These are phyloP conservation scores for Malacoctenus gilli DNA, from an alignment of 2,797 vertebrate species.

Conservation along the genomic window DNA sequence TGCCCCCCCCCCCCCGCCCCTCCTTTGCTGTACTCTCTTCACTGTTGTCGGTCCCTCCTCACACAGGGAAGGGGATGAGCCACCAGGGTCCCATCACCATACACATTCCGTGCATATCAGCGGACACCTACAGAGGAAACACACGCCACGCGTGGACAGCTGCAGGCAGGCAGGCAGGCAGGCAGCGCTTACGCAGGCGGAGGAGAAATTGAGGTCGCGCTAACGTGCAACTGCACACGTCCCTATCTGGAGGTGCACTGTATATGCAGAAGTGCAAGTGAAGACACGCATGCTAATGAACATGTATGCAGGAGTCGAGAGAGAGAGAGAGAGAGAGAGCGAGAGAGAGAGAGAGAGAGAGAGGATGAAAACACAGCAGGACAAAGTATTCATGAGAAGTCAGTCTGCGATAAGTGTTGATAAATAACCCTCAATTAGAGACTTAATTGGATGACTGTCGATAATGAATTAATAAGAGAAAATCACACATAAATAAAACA, in stretches of 20 bases:
- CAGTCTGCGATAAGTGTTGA: too few species aligned
- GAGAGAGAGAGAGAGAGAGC: background rate
- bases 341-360: background rate
- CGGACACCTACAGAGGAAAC: conserved; percentile 45
- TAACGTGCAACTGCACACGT: conserved; percentile 10
- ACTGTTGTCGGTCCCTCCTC: conserved; percentile 41
- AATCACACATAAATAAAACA: too few species aligned
- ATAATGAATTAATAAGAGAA: too few species aligned
- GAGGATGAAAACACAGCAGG: background rate
- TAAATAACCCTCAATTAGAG: too few species aligned
- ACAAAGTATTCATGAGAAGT: too few species aligned
- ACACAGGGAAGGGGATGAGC: conserved; percentile 32
- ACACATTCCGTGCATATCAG: conserved; percentile 41
- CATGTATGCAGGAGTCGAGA: background rate
- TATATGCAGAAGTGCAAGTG: background rate
- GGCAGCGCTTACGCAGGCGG: background rate
- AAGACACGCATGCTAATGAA: conserved; percentile 3
- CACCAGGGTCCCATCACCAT: conserved; percentile 33
- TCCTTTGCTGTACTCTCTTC: background rate
- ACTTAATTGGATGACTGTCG: too few species aligned
- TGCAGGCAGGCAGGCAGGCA: conserved; percentile 5
- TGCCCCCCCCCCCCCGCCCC: background rate
- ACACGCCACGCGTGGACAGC: conserved; percentile 3
- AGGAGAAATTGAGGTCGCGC: conserved; percentile 17
- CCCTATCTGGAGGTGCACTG: conserved; percentile 1